Conservation (phyloP, 2,113 vertebrate species). For the Cervus canadensis region DNA sequence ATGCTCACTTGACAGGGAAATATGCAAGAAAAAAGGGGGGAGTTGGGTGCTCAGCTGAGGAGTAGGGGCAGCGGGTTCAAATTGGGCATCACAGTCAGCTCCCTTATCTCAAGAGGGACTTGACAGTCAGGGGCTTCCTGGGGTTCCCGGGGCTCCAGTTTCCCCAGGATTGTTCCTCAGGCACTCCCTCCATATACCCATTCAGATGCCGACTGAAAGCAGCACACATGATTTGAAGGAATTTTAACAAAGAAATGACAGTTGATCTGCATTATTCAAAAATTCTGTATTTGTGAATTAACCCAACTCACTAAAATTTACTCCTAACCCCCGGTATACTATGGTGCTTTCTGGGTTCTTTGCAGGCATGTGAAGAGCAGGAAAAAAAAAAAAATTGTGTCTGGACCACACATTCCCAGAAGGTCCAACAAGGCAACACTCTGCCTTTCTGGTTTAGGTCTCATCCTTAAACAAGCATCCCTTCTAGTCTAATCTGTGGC, state of each 20-base stretch:
- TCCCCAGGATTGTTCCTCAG: neutral
- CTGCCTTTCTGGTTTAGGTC: neutral
- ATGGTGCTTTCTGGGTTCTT: neutral
- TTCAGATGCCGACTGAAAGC: neutral
- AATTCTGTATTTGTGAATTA: neutral
- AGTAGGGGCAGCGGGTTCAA: neutral
- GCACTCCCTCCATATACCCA: neutral
- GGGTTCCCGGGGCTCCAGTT: neutral
- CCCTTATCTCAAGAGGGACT: neutral
- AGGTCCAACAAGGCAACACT: neutral
- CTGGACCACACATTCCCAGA: too few species aligned
- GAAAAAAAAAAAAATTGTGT: neutral
- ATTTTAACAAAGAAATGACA: neutral
- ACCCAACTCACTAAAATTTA: neutral
- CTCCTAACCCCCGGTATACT: neutral
- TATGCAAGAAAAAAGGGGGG: accelerated
- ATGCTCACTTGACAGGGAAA: neutral
- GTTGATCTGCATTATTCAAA: neutral
- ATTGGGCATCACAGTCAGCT: neutral
- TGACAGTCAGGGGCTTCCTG: neutral
- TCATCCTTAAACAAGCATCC: neutral
- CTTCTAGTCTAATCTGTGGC: neutral
- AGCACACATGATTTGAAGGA: neutral
- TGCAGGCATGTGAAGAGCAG: neutral
- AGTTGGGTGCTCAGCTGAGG: neutral